These are phyloP conservation scores for Sebastes nivosus DNA, from an alignment of 2,797 vertebrate genomes.

Conservation along the genomic window DNA sequence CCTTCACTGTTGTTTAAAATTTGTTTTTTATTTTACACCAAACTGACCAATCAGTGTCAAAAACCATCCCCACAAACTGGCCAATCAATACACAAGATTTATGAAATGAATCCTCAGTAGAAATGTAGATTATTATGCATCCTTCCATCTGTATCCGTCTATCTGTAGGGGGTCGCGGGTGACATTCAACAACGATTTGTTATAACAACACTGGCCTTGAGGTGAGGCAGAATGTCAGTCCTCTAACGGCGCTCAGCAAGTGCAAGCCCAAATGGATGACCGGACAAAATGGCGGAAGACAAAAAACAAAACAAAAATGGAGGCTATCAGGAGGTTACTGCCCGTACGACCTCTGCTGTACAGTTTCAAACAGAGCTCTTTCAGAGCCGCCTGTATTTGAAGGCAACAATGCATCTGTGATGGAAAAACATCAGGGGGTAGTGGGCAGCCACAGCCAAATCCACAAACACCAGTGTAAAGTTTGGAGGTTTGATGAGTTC, in stretches of 20 bases:
- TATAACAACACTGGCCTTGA: constrained; percentile 14
- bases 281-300: constrained; percentile 40
- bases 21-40: background rate
- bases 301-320: constrained; percentile 11
- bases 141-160: background rate
- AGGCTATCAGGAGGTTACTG: constrained; percentile 32
- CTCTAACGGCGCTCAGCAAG: constrained; percentile 53
- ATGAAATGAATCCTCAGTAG: background rate
- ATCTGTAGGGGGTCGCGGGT: background rate
- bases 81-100: background rate
- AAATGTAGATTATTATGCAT: background rate
- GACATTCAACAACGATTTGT: constrained; percentile 12
- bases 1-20: too few relatives aligned
- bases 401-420: constrained; percentile 52
- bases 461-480: constrained; percentile 14
- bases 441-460: background rate
- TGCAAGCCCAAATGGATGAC: constrained; percentile 31
- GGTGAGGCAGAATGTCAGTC: constrained; percentile 32
- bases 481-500: constrained; percentile 14
- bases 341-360: constrained; percentile 26
- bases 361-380: constrained; percentile 31
- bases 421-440: constrained; percentile 61
- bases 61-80: background rate
- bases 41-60: background rate
- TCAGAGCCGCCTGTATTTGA: constrained; percentile 26